Evolutionary conservation across 2,888 invertebrate species (phyloP).

Genomic region (Anoncus sp.): DNA sequence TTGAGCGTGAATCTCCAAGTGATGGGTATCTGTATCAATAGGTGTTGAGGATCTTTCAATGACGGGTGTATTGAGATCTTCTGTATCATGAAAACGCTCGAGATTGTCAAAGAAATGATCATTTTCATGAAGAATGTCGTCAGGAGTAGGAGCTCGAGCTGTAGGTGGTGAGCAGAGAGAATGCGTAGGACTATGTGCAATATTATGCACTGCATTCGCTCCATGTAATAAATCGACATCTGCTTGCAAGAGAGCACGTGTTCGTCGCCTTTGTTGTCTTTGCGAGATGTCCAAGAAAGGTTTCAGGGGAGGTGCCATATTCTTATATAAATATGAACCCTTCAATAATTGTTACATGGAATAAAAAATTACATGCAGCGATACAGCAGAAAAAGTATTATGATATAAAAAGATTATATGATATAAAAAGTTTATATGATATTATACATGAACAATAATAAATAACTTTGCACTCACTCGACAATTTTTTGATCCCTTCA

Average conservation of each 20-base stretch:
- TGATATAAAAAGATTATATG: too few relatives aligned
- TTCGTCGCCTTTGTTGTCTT: constrained; percentile 20
- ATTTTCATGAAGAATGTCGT: not conserved
- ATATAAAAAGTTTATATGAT: too few relatives aligned
- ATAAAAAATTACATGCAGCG: too few relatives aligned
- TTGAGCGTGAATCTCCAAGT: not conserved
- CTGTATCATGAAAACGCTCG: not conserved
- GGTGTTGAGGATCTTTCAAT: not conserved
- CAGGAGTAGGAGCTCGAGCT: not conserved
- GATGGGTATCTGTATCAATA: not conserved
- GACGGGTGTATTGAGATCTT: not conserved
- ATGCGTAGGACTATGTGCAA: not conserved
- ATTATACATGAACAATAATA: too few relatives aligned
- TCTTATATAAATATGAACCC: too few relatives aligned
- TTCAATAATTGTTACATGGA: too few relatives aligned
- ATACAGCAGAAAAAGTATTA: too few relatives aligned
- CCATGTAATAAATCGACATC: not conserved
- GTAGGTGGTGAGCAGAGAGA: not conserved
- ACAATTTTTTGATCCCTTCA: too few relatives aligned
- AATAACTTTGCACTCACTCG: too few relatives aligned
- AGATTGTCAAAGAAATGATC: not conserved
- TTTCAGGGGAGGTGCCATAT: constrained; percentile 3
- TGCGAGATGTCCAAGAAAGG: not conserved
- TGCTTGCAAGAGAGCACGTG: not conserved
- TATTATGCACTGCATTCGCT: not conserved